Conservation (phyloP, 2,113 vertebrate species). For the Carassius auratus region DNA sequence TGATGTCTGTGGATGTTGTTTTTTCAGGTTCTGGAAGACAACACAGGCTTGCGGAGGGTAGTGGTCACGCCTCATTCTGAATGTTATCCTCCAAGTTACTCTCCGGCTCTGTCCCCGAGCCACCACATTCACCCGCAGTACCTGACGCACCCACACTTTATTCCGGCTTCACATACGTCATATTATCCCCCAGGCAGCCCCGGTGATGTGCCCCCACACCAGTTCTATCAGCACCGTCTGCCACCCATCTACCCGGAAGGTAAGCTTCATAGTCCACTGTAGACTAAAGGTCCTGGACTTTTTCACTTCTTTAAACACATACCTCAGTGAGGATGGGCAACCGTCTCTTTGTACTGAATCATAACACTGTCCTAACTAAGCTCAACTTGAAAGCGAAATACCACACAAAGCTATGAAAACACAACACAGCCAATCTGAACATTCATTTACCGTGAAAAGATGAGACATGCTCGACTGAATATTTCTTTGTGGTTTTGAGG, state of each 20-base stretch:
- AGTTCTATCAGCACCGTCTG: constrained; percentile 83
- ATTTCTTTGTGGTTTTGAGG: not conserved
- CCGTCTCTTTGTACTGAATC: not conserved
- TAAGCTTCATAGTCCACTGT: constrained; percentile 57
- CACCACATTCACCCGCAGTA: constrained; percentile 83
- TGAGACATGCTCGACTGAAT: not conserved
- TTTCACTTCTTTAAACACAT: not conserved
- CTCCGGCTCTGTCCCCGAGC: constrained; percentile 83
- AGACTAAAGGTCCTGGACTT: not conserved
- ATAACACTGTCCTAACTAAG: not conserved
- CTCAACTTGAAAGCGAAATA: not conserved
- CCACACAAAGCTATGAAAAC: constrained; percentile 19
- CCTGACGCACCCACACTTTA: constrained; percentile 83
- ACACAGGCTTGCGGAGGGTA: constrained; percentile 84
- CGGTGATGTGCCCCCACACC: constrained; percentile 84
- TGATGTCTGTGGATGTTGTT: constrained; percentile 23
- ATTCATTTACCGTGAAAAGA: not conserved
- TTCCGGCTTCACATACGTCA: constrained; percentile 83
- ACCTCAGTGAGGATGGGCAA: not conserved
- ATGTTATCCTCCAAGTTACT: constrained; percentile 85
- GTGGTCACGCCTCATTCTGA: constrained; percentile 88
- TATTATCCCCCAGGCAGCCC: constrained; percentile 86
- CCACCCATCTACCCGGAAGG: constrained; percentile 86
- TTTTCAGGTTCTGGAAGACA: constrained; percentile 86
- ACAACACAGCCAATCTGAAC: no score